Conservation (phyloP, 1,140 invertebrate species). For the Ostrea denselamellosa region DNA sequence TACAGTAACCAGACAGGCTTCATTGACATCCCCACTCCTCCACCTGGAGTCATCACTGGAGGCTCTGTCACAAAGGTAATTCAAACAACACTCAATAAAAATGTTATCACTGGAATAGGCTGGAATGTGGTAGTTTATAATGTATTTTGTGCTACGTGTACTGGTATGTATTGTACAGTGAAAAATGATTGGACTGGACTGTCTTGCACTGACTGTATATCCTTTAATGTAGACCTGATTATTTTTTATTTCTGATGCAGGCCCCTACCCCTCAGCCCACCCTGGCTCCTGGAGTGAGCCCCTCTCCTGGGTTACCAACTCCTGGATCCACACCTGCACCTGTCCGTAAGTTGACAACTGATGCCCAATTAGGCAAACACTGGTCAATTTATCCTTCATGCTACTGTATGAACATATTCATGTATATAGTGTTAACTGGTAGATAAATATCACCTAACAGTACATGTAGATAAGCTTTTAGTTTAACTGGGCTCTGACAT, state of each 20-base stretch:
- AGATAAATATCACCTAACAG: too few species aligned
- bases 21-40: conserved; percentile 45
- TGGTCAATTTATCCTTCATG: too few species aligned
- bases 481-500: too few species aligned
- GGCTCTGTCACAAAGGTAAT: conserved; percentile 49
- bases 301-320: conserved; percentile 37
- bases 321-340: conserved; percentile 43
- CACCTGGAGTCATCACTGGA: conserved; percentile 53
- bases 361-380: background rate
- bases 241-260: background rate
- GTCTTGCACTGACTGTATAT: too few species aligned
- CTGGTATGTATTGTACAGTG: too few species aligned
- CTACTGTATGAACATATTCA: too few species aligned
- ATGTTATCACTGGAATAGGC: too few species aligned
- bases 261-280: conserved; percentile 34
- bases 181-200: too few species aligned
- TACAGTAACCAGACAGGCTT: conserved; percentile 51
- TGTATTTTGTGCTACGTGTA: too few species aligned
- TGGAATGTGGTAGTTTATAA: too few species aligned
- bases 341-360: background rate
- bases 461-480: too few species aligned
- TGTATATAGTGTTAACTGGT: too few species aligned
- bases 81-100: background rate
- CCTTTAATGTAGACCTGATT: background rate
- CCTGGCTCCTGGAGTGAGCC: conserved; percentile 53